These are phyloP conservation scores for Listrodromus nycthemerus DNA, from an alignment of 2,888 invertebrate genomes.

Conservation along the genomic window DNA sequence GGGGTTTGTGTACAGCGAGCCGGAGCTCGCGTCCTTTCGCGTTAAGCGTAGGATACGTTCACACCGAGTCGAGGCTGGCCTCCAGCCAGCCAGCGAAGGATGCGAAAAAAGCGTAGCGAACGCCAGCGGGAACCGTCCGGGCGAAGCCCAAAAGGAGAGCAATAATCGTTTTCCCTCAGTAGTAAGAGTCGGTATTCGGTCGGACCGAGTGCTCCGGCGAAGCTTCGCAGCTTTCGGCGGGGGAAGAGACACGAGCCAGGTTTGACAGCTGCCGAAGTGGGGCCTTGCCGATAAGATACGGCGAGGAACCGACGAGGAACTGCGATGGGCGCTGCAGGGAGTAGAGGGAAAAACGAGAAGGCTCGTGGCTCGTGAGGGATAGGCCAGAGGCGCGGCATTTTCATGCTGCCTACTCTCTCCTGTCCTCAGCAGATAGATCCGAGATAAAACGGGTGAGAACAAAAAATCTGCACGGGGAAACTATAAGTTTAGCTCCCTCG, in stretches of 20 bases:
- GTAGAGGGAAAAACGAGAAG: background rate
- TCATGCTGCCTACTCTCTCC: conserved; percentile 18
- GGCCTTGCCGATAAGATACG: conserved; percentile 58
- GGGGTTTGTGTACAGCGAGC: conserved; percentile 38
- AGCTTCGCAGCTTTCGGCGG: conserved; percentile 8
- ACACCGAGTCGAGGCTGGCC: conserved; percentile 77
- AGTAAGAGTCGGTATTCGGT: conserved; percentile 77
- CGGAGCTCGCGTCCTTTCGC: conserved; percentile 72
- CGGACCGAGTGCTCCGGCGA: conserved; percentile 66
- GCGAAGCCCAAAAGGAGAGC: conserved; percentile 48
- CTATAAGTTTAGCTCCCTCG: conserved; percentile 30
- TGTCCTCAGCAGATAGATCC: conserved; percentile 60
- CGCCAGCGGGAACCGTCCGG: background rate
- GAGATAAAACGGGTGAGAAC: conserved; percentile 8
- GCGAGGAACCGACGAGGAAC: conserved; percentile 14
- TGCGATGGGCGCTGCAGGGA: background rate
- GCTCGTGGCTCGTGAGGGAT: background rate
- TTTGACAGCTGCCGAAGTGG: conserved; percentile 66
- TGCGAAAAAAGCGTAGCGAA: conserved; percentile 1
- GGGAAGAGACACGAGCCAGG: conserved; percentile 27
- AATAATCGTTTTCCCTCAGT: conserved; percentile 71
- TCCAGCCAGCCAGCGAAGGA: conserved; percentile 70
- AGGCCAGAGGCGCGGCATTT: conserved; percentile 17
- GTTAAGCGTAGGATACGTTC: conserved; percentile 80
- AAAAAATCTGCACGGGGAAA: conserved; percentile 24